Conservation (phyloP, 2,888 invertebrate genomes). For the Creontiades dilutus region DNA sequence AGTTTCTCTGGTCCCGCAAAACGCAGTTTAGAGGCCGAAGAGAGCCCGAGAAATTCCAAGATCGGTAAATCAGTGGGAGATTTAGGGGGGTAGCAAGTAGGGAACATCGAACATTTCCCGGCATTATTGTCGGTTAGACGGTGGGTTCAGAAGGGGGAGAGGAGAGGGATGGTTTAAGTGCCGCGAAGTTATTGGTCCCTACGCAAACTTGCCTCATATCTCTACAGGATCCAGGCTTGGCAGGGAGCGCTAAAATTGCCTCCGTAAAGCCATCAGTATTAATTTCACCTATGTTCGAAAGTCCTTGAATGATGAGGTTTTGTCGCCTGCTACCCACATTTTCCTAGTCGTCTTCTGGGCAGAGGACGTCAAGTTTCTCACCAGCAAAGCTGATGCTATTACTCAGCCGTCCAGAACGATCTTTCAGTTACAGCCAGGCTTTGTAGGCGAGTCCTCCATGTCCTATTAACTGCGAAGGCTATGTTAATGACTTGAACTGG, state of each 20-base stretch:
- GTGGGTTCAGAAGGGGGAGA: background rate
- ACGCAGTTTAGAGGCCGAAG: background rate
- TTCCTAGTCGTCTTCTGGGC: background rate
- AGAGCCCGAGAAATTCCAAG: background rate
- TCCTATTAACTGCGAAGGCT: no score
- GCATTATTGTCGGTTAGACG: conserved; percentile 41
- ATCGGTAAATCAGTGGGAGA: conserved; percentile 48
- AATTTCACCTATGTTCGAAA: conserved; percentile 41
- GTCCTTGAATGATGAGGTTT: conserved; percentile 30
- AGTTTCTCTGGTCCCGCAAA: background rate
- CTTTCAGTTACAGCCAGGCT: background rate
- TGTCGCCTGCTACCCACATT: background rate
- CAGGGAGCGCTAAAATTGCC: conserved; percentile 15
- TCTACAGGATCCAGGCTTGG: conserved; percentile 1
- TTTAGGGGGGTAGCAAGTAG: conserved; percentile 33
- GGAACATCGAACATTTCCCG: conserved; percentile 43
- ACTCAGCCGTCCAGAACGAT: background rate
- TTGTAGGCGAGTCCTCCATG: no score
- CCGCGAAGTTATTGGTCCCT: conserved; percentile 37
- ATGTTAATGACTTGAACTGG: no score
- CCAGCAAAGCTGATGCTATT: background rate
- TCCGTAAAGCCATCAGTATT: conserved; percentile 49
- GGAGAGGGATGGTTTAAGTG: conserved; percentile 31
- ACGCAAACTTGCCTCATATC: conserved; percentile 48
- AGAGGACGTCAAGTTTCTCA: conserved; percentile 3